Conservation (phyloP, 2,797 vertebrate species). For the Phoeniculus purpureus region DNA sequence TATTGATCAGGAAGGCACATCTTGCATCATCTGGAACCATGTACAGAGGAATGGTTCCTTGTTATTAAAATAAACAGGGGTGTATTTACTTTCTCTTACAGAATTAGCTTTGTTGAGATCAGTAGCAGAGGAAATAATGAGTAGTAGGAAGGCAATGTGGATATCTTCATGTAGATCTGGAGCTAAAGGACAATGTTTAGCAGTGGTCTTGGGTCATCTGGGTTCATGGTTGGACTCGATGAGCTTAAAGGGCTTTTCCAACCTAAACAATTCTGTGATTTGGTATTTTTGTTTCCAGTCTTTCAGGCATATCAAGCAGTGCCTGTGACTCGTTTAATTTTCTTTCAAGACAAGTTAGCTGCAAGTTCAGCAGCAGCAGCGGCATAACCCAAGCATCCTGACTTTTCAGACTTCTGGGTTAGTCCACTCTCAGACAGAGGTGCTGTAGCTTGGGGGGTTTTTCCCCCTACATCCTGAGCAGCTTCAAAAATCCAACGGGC, state of each 20-base stretch:
- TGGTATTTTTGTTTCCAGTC: background rate
- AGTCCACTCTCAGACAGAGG: background rate
- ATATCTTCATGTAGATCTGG: background rate
- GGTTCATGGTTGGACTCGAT: too few species aligned
- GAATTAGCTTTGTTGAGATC: background rate
- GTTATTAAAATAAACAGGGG: background rate
- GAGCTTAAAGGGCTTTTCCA: too few species aligned
- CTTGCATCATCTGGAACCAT: background rate
- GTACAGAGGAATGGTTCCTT: background rate
- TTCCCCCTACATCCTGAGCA: background rate
- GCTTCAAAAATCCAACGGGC: constrained; percentile 6
- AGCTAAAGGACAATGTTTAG: too few species aligned
- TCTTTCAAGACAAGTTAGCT: background rate
- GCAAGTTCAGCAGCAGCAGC: background rate
- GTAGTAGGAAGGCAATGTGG: background rate
- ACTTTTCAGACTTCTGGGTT: background rate
- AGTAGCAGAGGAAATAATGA: background rate
- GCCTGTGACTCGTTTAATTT: background rate
- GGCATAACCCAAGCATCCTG: background rate
- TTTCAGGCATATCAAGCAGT: background rate
- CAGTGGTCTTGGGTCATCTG: too few species aligned
- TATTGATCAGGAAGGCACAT: too few species aligned
- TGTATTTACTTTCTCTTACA: background rate
- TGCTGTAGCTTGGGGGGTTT: background rate
- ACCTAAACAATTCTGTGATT: too few species aligned